These are phyloP conservation scores for Lethocerus indicus DNA, from an alignment of 1,140 invertebrate species.

Conservation along the genomic window DNA sequence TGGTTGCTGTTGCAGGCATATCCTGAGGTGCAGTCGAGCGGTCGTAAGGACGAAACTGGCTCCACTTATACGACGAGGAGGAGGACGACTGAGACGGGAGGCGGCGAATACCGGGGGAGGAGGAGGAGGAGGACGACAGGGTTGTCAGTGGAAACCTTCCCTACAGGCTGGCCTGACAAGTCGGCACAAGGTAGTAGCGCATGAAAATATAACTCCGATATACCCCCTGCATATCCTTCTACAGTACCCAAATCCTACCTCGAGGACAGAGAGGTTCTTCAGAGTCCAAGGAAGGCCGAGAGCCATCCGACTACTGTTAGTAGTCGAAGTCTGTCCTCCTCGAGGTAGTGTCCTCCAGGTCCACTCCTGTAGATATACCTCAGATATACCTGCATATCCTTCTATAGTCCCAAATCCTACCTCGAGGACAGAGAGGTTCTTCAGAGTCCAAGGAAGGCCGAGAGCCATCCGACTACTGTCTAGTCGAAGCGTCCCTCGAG, in stretches of 20 bases:
- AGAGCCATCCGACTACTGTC: no score
- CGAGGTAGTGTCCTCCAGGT: not conserved
- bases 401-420: no score
- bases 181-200: conserved; percentile 73
- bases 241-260: no score
- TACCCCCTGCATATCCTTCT: conserved; percentile 35
- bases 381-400: no score
- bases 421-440: no score
- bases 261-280: no score
- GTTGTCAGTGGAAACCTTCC: no score
- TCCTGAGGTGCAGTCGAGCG: conserved; percentile 79
- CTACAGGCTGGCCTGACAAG: conserved; percentile 65
- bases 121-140: conserved; percentile 67
- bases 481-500: no score
- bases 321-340: not conserved
- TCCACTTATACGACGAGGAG: conserved; percentile 43
- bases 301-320: not conserved
- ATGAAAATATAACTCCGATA: conserved; percentile 62
- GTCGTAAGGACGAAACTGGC: conserved; percentile 66
- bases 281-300: no score
- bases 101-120: conserved; percentile 36
- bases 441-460: no score
- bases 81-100: not conserved
- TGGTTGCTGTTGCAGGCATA: conserved; percentile 36
- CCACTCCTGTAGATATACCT: no score